Percentiles rank a stretch among this genome's conserved stretches.
These are phyloP conservation scores for Mormoops blainvillei DNA, from an alignment of 2,113 vertebrate genomes.

Conservation along the genomic window DNA sequence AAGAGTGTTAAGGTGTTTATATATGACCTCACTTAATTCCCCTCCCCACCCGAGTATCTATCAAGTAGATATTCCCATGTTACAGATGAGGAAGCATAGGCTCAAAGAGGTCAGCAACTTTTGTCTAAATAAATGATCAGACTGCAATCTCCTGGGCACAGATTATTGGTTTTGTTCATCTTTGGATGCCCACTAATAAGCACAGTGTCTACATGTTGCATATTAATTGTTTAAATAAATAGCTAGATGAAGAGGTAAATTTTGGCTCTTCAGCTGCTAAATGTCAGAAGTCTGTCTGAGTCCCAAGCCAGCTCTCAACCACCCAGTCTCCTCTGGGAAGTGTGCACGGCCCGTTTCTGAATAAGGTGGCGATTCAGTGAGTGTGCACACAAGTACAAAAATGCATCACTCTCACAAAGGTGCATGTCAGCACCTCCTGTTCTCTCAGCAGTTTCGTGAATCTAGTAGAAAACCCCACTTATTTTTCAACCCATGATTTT, in stretches of 20 bases:
- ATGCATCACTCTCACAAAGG: neutral
- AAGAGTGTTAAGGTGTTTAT: neutral
- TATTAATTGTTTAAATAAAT: slow-evolving; percentile 6
- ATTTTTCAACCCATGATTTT: neutral
- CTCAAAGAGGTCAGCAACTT: neutral
- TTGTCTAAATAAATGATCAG: neutral
- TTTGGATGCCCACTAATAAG: neutral
- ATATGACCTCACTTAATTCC: neutral
- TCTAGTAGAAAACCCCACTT: neutral
- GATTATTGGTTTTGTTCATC: neutral
- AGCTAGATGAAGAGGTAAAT: neutral
- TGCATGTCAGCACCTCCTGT: neutral
- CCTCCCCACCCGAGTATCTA: neutral
- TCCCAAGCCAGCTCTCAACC: neutral
- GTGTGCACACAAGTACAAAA: neutral
- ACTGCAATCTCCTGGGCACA: neutral
- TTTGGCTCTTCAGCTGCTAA: neutral
- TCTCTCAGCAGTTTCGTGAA: neutral
- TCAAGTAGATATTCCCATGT: neutral
- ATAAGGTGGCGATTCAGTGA: neutral
- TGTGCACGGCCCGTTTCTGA: neutral
- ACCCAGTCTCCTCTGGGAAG: neutral
- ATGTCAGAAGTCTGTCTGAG: neutral
- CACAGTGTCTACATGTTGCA: neutral
- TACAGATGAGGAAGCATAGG: neutral